These are phyloP conservation scores for Diarsia mendica DNA, from an alignment of 2,888 invertebrate genomes.

Conservation along the genomic window DNA sequence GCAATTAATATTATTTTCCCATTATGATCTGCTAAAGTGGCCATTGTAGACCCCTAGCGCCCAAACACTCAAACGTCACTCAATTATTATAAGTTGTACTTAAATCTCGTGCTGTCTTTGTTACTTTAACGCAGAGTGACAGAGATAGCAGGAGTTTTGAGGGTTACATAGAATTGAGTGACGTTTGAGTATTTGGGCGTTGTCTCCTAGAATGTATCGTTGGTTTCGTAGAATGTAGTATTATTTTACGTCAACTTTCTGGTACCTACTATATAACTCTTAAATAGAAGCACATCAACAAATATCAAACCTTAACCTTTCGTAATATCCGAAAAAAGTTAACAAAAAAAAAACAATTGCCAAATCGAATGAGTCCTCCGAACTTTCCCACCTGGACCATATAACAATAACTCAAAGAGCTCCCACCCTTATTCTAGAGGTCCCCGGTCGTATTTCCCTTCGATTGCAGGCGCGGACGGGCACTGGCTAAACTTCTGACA, in stretches of 20 bases:
- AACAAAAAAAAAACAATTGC: constrained; percentile 31
- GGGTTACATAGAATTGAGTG: no score
- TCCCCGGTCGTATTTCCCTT: constrained; percentile 61
- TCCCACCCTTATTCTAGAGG: constrained; percentile 46
- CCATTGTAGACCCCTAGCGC: no score
- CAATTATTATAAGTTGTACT: no score
- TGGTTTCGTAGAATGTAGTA: not conserved
- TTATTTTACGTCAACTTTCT: not conserved
- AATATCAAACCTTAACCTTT: not conserved
- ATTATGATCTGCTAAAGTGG: no score
- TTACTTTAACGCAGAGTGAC: no score
- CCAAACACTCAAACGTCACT: no score
- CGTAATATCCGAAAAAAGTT: constrained; percentile 1
- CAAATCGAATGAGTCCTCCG: constrained; percentile 47
- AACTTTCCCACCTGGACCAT: constrained; percentile 54
- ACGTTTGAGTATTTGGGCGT: no score
- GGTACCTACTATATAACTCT: not conserved
- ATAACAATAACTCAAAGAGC: constrained; percentile 61
- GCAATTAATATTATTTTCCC: no score
- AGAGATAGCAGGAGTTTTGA: no score
- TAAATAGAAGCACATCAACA: not conserved
- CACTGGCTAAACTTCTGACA: constrained; percentile 78
- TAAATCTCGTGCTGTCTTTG: no score
- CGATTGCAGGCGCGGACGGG: constrained; percentile 61
- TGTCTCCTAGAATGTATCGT: no score